A percentile compares a stretch with the other conserved stretches of the same genome.
phyloP scores from a whole-genome alignment of 2,113 vertebrate genomes.

The Hyperopisus bebe region DNA sequence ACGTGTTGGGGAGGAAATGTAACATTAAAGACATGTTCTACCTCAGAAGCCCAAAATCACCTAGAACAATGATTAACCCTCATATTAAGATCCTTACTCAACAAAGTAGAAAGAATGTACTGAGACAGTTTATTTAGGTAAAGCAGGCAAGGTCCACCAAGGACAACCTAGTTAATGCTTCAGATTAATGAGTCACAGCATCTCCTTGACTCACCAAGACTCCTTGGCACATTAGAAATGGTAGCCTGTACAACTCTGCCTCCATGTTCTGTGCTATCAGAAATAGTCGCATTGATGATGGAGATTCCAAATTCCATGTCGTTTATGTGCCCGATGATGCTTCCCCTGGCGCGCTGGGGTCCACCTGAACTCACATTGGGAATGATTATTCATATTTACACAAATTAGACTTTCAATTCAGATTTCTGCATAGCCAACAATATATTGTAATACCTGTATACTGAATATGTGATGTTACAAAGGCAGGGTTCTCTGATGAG shows the following conservation, averaged over 20 bases:
- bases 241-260: slow-evolving; percentile 71
- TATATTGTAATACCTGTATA: not conserved
- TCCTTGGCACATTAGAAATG: slow-evolving; percentile 78
- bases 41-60: not conserved
- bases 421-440: not conserved
- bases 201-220: slow-evolving; percentile 67
- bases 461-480: not conserved
- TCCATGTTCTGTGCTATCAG: slow-evolving; percentile 55
- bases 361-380: slow-evolving; percentile 61
- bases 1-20: not conserved
- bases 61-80: not conserved
- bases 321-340: slow-evolving; percentile 86
- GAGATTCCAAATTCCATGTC: slow-evolving; percentile 81
- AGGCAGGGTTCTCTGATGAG: not conserved
- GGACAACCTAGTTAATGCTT: not conserved
- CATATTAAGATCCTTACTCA: not conserved
- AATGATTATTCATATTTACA: not conserved
- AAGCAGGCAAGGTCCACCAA: not conserved
- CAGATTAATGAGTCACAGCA: not conserved
- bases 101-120: not conserved
- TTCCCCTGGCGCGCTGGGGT: slow-evolving; percentile 79
- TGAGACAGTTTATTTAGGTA: not conserved
- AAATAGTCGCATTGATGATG: slow-evolving; percentile 79
- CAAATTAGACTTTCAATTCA: not conserved
- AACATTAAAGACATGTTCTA: not conserved